Base-by-base conservation (phyloP, 1,140 invertebrate genomes). In the Apis dorsata region DNA sequence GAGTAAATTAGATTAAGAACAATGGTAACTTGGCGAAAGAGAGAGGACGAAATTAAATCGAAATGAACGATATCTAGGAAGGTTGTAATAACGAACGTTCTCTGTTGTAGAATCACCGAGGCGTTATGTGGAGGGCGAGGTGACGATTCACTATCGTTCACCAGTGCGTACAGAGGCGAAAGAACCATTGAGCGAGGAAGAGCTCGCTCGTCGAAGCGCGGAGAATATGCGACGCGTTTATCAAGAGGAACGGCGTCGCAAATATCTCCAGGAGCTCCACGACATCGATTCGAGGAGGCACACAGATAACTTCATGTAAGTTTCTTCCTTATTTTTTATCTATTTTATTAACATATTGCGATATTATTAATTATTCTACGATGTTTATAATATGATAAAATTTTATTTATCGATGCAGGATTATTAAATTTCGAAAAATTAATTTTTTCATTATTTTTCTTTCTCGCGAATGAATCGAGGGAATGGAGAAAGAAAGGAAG, bases 71-170 rank as follows among this genome's bases (percentile, higher is more conserved):
- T 24, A n/a, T 49, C 55, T 62, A 59, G 49, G 57, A 55, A 49
- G 4, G 49, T 28, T 63, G 84, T 34, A 74, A 53, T 63, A 88
- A 84, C 62, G 69, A 66, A 63, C 79, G 55, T 82, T 81, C 57
- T 77, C 55, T 88, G 84, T 73, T 60, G 62, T 86, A 98, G 97
- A 97, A 95, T 97, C 97, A 84, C 97, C 96, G 66, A 96, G 97
- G 90, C 96, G 97, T 88, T 99, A 98, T 95, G 96, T 97, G 89
- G 97, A 98, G 94, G 96, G 97, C 89, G 97, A 98, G 94, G 98
- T 99, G 90, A 99, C 98, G 90, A 98, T 99, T 92, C 98, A 98
- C 93, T 99, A 98, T 95, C 95, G 96, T 91, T 97, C 96, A 68
- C 98, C 98, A 63, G 96, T 98, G 76, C 95, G 97, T 83, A 95